Evolutionary conservation across 2,113 vertebrate genomes (phyloP).

Genomic region (Irena cyanogastra): DNA sequence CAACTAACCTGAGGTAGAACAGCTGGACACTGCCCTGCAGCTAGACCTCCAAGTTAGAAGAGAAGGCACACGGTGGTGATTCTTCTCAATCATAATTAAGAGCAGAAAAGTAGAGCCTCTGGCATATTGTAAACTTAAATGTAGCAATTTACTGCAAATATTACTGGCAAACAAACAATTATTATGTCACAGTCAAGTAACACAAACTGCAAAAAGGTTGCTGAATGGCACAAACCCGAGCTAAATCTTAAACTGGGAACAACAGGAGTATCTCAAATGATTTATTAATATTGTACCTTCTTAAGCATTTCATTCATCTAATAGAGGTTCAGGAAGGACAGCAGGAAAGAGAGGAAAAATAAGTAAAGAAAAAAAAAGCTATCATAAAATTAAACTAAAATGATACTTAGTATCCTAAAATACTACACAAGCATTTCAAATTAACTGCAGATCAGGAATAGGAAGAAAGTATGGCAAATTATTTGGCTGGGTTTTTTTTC

Average conservation of each 20-base stretch:
- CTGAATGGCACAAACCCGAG: background rate
- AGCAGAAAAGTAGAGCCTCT: background rate
- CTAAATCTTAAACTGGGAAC: background rate
- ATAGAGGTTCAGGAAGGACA: constrained; percentile 62
- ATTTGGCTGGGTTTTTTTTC: background rate
- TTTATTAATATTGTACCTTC: constrained; percentile 64
- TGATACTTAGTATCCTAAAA: background rate
- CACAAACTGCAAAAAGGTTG: background rate
- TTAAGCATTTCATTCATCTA: constrained; percentile 82
- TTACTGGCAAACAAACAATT: background rate
- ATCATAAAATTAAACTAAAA: background rate
- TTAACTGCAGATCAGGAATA: background rate
- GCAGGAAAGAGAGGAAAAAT: constrained; percentile 15
- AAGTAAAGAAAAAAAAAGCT: background rate
- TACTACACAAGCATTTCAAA: background rate
- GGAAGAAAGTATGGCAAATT: background rate
- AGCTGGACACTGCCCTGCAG: background rate
- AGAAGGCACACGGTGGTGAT: background rate
- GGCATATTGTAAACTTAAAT: background rate
- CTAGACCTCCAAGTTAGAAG: background rate
- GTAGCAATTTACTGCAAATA: constrained; percentile 4
- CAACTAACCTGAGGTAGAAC: background rate
- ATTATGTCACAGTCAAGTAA: background rate
- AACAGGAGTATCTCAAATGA: background rate
- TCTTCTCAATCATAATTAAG: background rate